A percentile compares a stretch with the other conserved stretches of the same genome.
phyloP scores from a whole-genome alignment of 2,888 invertebrate species.

The Cerastis rubricosa region DNA sequence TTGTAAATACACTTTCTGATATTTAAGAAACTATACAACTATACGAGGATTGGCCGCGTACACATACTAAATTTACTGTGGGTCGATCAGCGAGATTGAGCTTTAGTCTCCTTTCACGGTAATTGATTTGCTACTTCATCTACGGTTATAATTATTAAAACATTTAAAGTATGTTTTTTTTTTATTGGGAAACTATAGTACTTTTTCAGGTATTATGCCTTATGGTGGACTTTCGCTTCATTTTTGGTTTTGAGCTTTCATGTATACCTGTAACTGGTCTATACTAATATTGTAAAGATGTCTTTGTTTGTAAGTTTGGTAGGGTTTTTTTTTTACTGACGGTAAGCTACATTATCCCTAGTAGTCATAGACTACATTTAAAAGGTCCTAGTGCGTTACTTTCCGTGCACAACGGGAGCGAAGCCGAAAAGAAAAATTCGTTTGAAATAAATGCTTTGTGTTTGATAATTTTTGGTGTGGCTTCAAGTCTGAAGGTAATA shows the following conservation, averaged over 20 bases:
- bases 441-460: neutral
- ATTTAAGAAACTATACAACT: neutral
- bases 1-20: neutral
- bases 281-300: too few relatives aligned
- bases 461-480: neutral
- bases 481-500: neutral
- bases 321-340: too few relatives aligned
- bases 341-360: too few relatives aligned
- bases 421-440: too few relatives aligned
- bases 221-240: neutral
- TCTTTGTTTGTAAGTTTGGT: too few relatives aligned
- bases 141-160: neutral
- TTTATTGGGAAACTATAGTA: neutral
- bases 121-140: neutral
- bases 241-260: neutral
- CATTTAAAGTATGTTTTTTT: neutral
- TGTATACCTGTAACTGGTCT: neutral
- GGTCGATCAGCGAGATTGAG: neutral
- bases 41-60: neutral
- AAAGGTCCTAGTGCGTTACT: too few relatives aligned
- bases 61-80: slow-evolving; percentile 4
- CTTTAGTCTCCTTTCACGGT: neutral
- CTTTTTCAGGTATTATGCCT: neutral
- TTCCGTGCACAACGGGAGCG: too few relatives aligned
- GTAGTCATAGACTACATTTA: too few relatives aligned